Conservation (phyloP, 2,888 invertebrate species). For the Charanyca ferruginea region DNA sequence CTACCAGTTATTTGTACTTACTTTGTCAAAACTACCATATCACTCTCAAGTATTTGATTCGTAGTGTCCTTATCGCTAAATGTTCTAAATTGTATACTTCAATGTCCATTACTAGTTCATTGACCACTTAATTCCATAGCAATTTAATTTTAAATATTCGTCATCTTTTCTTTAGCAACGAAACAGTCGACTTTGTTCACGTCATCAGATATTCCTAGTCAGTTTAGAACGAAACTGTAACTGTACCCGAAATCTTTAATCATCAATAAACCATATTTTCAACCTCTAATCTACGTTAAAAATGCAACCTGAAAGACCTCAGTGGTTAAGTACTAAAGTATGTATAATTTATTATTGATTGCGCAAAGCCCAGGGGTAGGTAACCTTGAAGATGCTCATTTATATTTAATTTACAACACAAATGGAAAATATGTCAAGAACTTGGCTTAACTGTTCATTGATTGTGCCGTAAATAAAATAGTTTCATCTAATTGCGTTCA, state of each 20-base stretch:
- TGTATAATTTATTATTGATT: constrained; percentile 31
- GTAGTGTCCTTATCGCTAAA: constrained; percentile 24
- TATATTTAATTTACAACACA: constrained; percentile 1
- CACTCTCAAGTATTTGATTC: background rate
- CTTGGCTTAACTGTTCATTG: background rate
- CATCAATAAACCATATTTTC: too few species aligned
- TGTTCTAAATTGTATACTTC: constrained; percentile 26
- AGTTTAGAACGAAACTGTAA: background rate
- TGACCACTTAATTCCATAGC: constrained; percentile 20
- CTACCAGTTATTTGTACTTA: background rate
- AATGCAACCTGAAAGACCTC: background rate
- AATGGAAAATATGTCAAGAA: constrained; percentile 7
- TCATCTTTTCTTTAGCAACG: constrained; percentile 15
- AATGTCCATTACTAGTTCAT: constrained; percentile 33
- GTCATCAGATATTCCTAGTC: background rate
- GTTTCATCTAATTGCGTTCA: background rate
- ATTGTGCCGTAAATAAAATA: constrained; percentile 7
- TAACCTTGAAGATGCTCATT: background rate
- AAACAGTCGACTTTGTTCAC: background rate
- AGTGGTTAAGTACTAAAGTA: background rate
- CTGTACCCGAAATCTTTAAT: background rate
- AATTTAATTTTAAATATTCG: background rate
- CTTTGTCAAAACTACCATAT: constrained; percentile 7
- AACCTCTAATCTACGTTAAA: constrained; percentile 3
- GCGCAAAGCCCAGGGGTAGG: background rate